A percentile compares a stretch with the other conserved stretches of the same genome.
These are phyloP conservation scores for Ginglymostoma cirratum DNA, from an alignment of 2,113 vertebrate species.

Conservation along the genomic window DNA sequence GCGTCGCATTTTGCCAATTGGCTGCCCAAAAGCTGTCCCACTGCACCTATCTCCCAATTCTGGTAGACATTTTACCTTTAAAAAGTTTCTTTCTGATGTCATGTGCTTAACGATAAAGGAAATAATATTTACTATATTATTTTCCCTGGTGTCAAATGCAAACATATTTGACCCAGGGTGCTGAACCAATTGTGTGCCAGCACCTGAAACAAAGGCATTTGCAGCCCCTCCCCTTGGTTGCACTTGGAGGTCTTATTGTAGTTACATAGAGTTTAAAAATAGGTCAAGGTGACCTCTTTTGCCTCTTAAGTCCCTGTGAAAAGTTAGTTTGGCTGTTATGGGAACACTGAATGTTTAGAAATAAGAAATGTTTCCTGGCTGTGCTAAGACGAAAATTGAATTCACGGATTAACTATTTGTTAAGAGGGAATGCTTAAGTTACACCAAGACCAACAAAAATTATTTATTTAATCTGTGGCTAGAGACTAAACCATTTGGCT, in stretches of 20 bases:
- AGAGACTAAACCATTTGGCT: neutral
- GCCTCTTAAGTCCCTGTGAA: neutral
- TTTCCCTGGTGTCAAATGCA: neutral
- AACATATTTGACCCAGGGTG: neutral
- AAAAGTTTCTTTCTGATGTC: neutral
- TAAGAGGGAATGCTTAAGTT: neutral
- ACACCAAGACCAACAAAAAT: neutral
- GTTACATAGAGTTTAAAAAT: neutral
- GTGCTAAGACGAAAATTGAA: neutral
- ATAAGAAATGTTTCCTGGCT: neutral
- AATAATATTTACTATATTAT: neutral
- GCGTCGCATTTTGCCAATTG: neutral
- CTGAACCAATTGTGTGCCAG: neutral
- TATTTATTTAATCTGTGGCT: neutral
- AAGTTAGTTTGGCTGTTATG: neutral
- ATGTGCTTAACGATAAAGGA: neutral
- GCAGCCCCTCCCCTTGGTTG: neutral
- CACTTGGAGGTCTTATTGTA: neutral
- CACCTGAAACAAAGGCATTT: conserved; percentile 11
- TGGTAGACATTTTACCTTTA: neutral
- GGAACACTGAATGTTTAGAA: conserved; percentile 1
- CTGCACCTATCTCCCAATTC: neutral
- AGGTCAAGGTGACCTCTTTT: neutral
- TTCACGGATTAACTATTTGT: neutral
- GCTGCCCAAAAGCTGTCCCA: neutral